A percentile compares a stretch with the other conserved stretches of the same genome.
These are phyloP conservation scores for Euglossa dilemma DNA, from an alignment of 1,140 invertebrate genomes.

Conservation along the genomic window DNA sequence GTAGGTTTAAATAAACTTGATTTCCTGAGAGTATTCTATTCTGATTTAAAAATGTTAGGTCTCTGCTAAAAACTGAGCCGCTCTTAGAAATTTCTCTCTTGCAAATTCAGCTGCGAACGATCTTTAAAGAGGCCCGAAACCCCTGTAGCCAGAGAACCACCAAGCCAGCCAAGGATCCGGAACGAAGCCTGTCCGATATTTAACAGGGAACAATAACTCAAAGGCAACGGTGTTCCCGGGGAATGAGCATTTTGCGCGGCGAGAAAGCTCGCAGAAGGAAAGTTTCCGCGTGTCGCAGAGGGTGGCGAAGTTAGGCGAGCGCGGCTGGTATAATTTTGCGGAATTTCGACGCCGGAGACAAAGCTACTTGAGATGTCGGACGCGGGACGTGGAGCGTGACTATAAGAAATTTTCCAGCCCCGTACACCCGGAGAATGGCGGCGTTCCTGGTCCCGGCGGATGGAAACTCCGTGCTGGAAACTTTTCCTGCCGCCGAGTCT, in stretches of 20 bases:
- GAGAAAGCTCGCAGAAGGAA: not conserved
- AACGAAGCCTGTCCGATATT: too few species aligned
- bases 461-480: conserved; percentile 21
- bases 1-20: too few species aligned
- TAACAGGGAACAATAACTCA: not conserved
- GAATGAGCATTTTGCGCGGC: not conserved
- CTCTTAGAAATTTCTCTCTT: too few species aligned
- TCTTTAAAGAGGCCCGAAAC: too few species aligned
- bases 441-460: not conserved
- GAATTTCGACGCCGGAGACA: conserved; percentile 3
- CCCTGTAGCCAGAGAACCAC: too few species aligned
- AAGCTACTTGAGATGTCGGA: not conserved
- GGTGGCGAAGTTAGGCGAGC: not conserved
- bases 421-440: conserved; percentile 25
- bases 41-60: too few species aligned
- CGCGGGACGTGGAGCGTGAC: conserved; percentile 15
- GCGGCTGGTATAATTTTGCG: conserved; percentile 1
- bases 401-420: conserved; percentile 51
- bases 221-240: not conserved
- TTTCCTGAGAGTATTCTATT: too few species aligned
- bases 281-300: not conserved
- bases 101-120: too few species aligned
- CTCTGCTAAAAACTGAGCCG: too few species aligned
- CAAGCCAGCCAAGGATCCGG: too few species aligned
- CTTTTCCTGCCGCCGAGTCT: conserved; percentile 5